These are phyloP conservation scores for Nannospalax galili DNA, from an alignment of 2,113 vertebrate species.

Conservation along the genomic window DNA sequence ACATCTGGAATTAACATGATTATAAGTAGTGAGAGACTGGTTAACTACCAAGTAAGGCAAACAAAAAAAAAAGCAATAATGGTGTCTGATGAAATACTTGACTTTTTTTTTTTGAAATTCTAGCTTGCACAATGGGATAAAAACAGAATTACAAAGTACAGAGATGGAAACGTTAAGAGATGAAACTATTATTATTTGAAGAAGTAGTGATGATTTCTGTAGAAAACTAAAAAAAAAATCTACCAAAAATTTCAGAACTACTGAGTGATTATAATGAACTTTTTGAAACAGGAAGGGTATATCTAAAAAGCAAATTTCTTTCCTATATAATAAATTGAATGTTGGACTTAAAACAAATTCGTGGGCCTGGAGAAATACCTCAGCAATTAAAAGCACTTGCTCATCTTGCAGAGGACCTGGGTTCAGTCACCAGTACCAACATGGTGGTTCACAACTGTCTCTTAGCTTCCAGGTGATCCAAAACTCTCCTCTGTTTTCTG, in stretches of 20 bases:
- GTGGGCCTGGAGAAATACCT: too few relatives aligned
- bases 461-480: too few relatives aligned
- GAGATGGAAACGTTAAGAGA: neutral
- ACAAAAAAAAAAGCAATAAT: neutral
- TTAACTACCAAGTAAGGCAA: too few relatives aligned
- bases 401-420: too few relatives aligned
- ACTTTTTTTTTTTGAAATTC: neutral
- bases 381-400: too few relatives aligned
- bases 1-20: neutral
- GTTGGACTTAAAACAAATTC: neutral
- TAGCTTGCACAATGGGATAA: neutral
- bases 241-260: neutral
- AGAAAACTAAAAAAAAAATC: neutral
- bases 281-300: neutral
- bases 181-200: neutral
- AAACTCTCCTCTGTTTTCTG: too few relatives aligned
- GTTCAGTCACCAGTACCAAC: too few relatives aligned
- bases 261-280: neutral
- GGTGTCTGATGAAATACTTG: neutral
- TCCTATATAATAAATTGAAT: neutral
- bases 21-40: neutral
- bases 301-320: neutral
- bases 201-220: neutral
- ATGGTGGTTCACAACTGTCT: too few relatives aligned
- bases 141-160: neutral